Evolutionary conservation across 2,797 vertebrate species (phyloP), one percentile per base, ranked within the genome.

Genomic region (Hylomyscus alleni): DNA sequence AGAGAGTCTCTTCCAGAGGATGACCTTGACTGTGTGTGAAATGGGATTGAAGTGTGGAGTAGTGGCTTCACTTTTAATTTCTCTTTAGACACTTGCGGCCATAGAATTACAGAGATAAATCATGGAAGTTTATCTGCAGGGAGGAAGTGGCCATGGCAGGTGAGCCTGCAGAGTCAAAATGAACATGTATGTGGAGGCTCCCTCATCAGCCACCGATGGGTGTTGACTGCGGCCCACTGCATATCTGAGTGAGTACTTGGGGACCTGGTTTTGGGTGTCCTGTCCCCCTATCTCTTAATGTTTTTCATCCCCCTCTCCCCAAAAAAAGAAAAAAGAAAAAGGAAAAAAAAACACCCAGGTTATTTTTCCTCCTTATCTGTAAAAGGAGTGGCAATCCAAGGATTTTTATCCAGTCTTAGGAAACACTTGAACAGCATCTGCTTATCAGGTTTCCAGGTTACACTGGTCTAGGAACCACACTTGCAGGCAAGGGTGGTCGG

Each of bases 101-200:
- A 5, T 0, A 86, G 89, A 37, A 3, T 0, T 4, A 17, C 14
- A 19, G 80, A 85, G 87, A n/a, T 97, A 11, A 10, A 87, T 0
- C 96, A 90, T 0, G 96, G 97, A 3, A 1, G 0, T 6, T 90
- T 90, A 0, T 92, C 96, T 0, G 0, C 37, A 0, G 60, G 81
- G 22, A 60, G 4, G 24, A 96, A 60, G 85, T 97, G 97, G 97
- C 97, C 97, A 3, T 97, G 97, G 97, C 97, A 98, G 76, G 95
- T 96, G 86, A 97, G 97, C 93, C 86, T 97, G 93, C 94, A 82
- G 77, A 1, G 22, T 11, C 0, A 3, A 0, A 0, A 72, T 0
- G 0, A 1, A 0, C 96, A 95, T 22, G 1, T 94, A 0, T 97
- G 97, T 0, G 96, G 96, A 24, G 96, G 93, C 77, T 93, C 96